These are phyloP conservation scores for Gavia stellata DNA, from an alignment of 2,113 vertebrate genomes.

Conservation along the genomic window DNA sequence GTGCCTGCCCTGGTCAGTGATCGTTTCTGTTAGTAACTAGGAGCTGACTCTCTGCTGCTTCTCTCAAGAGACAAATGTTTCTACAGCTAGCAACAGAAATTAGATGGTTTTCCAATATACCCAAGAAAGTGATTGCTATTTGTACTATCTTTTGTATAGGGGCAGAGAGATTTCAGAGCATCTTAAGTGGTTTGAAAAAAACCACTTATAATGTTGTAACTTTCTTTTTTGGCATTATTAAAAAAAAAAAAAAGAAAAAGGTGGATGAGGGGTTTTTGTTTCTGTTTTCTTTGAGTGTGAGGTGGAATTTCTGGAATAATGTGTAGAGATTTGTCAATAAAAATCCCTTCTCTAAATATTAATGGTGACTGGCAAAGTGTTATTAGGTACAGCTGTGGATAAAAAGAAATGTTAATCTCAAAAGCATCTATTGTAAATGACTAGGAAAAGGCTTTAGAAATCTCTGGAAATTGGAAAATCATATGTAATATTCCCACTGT, in stretches of 20 bases:
- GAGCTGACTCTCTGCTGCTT: conserved; percentile 6
- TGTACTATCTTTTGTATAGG: not conserved
- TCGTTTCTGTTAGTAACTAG: not conserved
- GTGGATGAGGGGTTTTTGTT: not conserved
- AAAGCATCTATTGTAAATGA: not conserved
- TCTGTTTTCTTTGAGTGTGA: not conserved
- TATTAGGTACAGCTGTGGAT: not conserved
- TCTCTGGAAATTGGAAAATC: not conserved
- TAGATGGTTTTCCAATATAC: not conserved
- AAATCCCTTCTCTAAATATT: not conserved
- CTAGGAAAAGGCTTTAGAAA: not conserved
- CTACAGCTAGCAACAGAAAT: not conserved
- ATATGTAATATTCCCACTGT: not conserved
- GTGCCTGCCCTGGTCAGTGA: not conserved
- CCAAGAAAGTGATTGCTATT: not conserved
- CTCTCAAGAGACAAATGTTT: conserved; percentile 9
- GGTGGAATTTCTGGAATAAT: not conserved
- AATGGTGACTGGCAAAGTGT: not conserved
- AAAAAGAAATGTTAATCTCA: not conserved
- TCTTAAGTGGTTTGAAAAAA: not conserved
- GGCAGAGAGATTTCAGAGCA: not conserved
- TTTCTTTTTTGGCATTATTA: not conserved
- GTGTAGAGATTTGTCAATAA: not conserved
- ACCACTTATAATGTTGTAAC: not conserved
- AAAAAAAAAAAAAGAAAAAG: not conserved